Conservation (phyloP, 1,140 invertebrate species). For the Nilaparvata lugens region DNA sequence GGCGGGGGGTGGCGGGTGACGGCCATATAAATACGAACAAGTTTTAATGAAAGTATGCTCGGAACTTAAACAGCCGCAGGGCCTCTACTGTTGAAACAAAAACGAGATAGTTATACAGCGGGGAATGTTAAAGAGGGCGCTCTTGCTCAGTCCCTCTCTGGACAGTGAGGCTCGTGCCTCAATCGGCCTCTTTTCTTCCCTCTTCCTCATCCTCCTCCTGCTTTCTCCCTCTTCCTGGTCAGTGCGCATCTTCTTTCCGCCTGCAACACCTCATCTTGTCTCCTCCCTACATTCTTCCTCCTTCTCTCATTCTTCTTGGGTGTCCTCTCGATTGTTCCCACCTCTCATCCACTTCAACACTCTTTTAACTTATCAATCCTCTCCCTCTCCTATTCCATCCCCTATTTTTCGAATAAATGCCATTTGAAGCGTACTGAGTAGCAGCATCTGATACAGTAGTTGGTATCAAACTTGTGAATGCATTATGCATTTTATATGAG, state of each 20-base stretch:
- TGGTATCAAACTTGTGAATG: no score
- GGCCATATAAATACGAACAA: not conserved
- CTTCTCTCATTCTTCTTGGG: not conserved
- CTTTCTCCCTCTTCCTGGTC: not conserved
- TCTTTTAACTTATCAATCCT: not conserved
- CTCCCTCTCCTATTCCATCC: not conserved
- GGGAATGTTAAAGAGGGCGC: not conserved
- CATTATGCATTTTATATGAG: no score
- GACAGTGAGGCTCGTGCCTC: not conserved
- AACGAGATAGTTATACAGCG: not conserved
- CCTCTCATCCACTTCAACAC: conserved; percentile 6
- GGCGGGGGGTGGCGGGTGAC: no score
- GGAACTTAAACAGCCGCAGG: not conserved
- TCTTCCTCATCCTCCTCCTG: no score
- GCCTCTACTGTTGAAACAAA: not conserved
- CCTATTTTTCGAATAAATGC: no score
- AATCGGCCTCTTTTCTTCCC: not conserved
- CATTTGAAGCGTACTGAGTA: no score
- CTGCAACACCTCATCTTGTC: not conserved
- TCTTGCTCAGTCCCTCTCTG: no score
- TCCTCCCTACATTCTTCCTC: not conserved
- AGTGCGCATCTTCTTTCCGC: no score
- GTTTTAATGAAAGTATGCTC: not conserved
- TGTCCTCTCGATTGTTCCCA: not conserved
- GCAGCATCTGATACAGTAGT: no score